Base-by-base conservation (phyloP, 1,140 invertebrate genomes). In the Euglossa dilemma region DNA sequence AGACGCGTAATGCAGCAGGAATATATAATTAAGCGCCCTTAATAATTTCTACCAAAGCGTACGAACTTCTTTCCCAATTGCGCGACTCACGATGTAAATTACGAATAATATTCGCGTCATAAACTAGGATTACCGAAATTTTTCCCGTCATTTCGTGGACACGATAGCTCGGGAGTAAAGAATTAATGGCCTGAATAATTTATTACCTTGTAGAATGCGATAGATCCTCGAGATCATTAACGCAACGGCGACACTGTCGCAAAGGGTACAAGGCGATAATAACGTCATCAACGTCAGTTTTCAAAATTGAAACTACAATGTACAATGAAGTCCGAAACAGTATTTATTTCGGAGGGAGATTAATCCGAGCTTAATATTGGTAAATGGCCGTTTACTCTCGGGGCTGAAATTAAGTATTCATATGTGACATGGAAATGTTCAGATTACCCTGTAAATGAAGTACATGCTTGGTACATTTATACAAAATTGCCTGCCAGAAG, bases 401-500 rank as follows among this genome's bases (percentile, higher is more conserved):
- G 0, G 2, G 14, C 45, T 56, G 23, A 47, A 47, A 74, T 56
- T 47, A 56, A 73, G 23, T 28, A 47, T 64, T 73, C 50, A 20
- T 54, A n/a, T 11, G 69, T 73, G 54, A 59, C 28, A 45, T 7
- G 71, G 18, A 74, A 56, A 47, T 7, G 59, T 50, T 72, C 18
- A n/a, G 47, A 63, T 72, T 72, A 50, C 7, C 20, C 9, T 1
- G 45, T 23, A 52, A 80, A 80, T 63, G 57, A 52, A 80, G 45
- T 63, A 80, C 25, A 80, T 20, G 56, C 14, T 2, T 9, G 56
- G 54, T 25, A 70, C 18, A 47, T 80, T 56, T 66, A 57, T 75
- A 57, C 43, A 36, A 81, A 75, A 81, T 67, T 75, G 25, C 52
- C 50, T 47, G 70, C 36, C 78, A 80, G 59, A 56, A 45, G 50